Evolutionary conservation across 2,797 vertebrate genomes (phyloP).

Genomic region (Ctenopoma multispine): DNA sequence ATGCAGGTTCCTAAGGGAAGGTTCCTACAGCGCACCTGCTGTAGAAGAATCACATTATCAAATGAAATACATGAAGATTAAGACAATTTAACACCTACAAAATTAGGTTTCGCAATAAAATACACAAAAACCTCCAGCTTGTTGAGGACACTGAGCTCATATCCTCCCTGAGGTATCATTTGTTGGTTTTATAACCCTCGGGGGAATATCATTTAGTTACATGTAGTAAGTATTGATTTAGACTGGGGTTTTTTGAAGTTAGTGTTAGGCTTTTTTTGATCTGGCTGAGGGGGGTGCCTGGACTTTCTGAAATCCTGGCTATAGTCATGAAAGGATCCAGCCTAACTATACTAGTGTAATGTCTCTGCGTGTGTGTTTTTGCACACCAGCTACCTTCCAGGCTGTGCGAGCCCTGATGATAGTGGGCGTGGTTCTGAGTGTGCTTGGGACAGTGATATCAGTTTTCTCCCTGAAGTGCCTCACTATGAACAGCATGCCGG

Average conservation of each 20-base stretch:
- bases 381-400: slow-evolving; percentile 79
- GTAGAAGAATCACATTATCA: neutral
- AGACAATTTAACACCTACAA: neutral
- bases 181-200: no score
- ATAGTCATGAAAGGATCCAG: neutral
- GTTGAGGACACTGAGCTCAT: no score
- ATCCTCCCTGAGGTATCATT: no score
- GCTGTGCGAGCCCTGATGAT: slow-evolving; percentile 92
- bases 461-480: slow-evolving; percentile 91
- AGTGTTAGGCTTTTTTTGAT: neutral
- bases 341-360: neutral
- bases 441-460: slow-evolving; percentile 83
- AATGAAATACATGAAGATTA: neutral
- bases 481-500: slow-evolving; percentile 86
- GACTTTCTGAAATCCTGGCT: neutral
- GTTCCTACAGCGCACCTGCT: slow-evolving; percentile 22
- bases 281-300: no score
- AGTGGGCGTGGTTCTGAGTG: slow-evolving; percentile 86
- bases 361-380: neutral
- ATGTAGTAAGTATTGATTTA: no score
- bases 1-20: slow-evolving; percentile 59
- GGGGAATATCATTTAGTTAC: no score
- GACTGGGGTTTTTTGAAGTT: no score
- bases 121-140: no score
- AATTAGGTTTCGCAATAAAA: neutral